Conservation (phyloP, 2,797 vertebrate genomes). For the Scleropages formosus region DNA sequence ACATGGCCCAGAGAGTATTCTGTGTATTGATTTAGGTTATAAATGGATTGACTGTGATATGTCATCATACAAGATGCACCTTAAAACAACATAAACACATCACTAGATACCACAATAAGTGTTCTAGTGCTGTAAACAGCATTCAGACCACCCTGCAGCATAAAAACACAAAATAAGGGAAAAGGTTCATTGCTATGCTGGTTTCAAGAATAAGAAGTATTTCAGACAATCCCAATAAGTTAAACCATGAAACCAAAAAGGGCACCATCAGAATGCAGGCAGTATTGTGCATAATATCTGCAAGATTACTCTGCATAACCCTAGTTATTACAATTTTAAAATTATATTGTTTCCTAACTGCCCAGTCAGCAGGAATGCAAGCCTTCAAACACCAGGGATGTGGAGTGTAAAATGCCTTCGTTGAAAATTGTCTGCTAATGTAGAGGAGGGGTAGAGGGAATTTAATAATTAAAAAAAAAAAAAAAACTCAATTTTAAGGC, state of each 20-base stretch:
- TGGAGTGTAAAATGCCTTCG: neutral
- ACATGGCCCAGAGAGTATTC: neutral
- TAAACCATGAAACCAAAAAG: slow-evolving; percentile 56
- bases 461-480: too few relatives aligned
- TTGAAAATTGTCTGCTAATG: neutral
- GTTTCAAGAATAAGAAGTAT: slow-evolving; percentile 57
- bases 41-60: slow-evolving; percentile 31
- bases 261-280: slow-evolving; percentile 54
- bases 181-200: slow-evolving; percentile 56
- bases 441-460: neutral
- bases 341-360: slow-evolving; percentile 6
- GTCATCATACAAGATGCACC: slow-evolving; percentile 18
- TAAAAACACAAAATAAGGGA: slow-evolving; percentile 42
- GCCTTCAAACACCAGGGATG: neutral
- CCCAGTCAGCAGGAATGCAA: slow-evolving; percentile 9
- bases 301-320: slow-evolving; percentile 57
- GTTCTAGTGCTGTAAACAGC: slow-evolving; percentile 41
- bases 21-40: slow-evolving; percentile 16
- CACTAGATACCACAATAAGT: slow-evolving; percentile 32
- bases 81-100: slow-evolving; percentile 24
- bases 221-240: slow-evolving; percentile 40
- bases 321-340: slow-evolving; percentile 1
- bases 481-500: neutral
- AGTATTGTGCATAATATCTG: slow-evolving; percentile 64
- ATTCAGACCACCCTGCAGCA: slow-evolving; percentile 47